Conservation (phyloP, 2,113 vertebrate genomes). For the Nycticebus coucang region DNA sequence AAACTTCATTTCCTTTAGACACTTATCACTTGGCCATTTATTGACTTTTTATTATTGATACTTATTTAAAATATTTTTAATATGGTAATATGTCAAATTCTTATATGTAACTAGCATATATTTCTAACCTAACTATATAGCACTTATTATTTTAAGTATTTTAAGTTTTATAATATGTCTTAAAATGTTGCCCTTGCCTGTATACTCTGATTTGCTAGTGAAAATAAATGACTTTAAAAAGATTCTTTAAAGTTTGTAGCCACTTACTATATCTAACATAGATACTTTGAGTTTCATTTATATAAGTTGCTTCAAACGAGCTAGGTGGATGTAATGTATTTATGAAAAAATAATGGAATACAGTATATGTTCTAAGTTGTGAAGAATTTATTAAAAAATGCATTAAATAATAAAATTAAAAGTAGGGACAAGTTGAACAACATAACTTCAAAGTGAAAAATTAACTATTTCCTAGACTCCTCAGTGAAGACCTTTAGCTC, state of each 20-base stretch:
- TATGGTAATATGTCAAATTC: neutral
- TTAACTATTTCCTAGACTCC: neutral
- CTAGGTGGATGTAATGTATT: neutral
- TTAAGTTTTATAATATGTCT: neutral
- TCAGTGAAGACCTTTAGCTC: neutral
- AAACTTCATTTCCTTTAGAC: slow-evolving; percentile 14
- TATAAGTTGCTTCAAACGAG: neutral
- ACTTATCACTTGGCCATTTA: neutral
- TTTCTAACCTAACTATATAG: neutral
- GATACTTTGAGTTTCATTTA: neutral
- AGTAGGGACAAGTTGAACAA: neutral
- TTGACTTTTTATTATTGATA: neutral
- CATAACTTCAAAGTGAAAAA: neutral
- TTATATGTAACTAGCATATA: neutral
- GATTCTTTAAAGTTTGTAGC: neutral
- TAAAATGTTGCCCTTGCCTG: neutral
- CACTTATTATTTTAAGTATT: neutral
- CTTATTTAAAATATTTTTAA: neutral
- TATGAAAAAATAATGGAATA: neutral
- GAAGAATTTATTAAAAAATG: neutral
- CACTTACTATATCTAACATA: neutral
- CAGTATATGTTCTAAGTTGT: neutral
- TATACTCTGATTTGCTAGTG: neutral
- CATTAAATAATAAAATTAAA: neutral
- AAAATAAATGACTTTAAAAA: neutral